These are phyloP conservation scores for Drosophila sproati DNA, from an alignment of 1,140 invertebrate genomes.

Conservation along the genomic window DNA sequence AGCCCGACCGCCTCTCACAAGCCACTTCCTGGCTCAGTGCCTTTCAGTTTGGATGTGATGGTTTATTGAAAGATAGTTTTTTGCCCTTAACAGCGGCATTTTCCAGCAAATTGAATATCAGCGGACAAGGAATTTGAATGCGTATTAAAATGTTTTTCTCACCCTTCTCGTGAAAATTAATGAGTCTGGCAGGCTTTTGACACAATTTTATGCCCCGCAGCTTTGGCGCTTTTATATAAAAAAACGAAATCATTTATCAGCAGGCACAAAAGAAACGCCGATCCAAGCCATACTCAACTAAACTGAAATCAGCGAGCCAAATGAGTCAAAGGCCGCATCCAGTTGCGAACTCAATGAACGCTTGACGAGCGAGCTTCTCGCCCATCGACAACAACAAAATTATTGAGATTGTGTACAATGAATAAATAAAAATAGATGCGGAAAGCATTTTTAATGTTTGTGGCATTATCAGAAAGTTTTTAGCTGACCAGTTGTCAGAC, in stretches of 20 bases:
- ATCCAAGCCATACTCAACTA: slow-evolving; percentile 13
- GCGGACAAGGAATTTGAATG: slow-evolving; percentile 69
- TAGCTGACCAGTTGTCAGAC: slow-evolving; percentile 27
- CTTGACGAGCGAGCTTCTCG: slow-evolving; percentile 40
- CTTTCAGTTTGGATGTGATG: slow-evolving; percentile 22
- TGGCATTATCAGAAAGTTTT: slow-evolving; percentile 60
- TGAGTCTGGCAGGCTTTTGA: slow-evolving; percentile 75
- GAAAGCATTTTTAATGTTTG: slow-evolving; percentile 42
- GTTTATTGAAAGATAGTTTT: slow-evolving; percentile 74
- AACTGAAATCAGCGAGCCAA: background rate
- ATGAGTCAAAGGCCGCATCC: slow-evolving; percentile 12
- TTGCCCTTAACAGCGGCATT: slow-evolving; percentile 56
- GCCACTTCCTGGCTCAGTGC: slow-evolving; percentile 50
- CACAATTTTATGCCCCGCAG: slow-evolving; percentile 73
- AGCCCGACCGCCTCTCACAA: background rate
- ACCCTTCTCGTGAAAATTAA: slow-evolving; percentile 57
- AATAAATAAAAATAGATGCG: slow-evolving; percentile 64
- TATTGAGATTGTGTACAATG: slow-evolving; percentile 30
- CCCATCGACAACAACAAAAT: slow-evolving; percentile 28
- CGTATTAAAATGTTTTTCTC: slow-evolving; percentile 41
- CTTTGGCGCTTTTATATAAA: slow-evolving; percentile 49
- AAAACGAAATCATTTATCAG: slow-evolving; percentile 79
- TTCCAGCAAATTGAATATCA: slow-evolving; percentile 75
- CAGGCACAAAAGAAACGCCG: slow-evolving; percentile 53
- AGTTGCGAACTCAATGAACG: slow-evolving; percentile 63